Conservation (phyloP, 2,113 vertebrate species). For the Amblyornis subalaris region DNA sequence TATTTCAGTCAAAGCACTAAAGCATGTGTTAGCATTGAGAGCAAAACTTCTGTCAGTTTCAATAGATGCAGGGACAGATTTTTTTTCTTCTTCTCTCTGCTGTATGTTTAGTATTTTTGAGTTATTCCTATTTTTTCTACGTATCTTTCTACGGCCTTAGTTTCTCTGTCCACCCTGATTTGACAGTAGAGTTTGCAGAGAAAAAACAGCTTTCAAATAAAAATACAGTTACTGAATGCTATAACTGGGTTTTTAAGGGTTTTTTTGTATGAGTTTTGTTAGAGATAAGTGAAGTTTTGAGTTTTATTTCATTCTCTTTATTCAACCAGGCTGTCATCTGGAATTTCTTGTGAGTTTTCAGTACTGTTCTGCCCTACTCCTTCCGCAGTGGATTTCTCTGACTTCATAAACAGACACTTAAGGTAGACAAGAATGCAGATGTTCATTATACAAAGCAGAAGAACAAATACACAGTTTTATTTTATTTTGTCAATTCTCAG, state of each 20-base stretch:
- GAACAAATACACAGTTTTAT: not conserved
- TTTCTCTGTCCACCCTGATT: not conserved
- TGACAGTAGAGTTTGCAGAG: not conserved
- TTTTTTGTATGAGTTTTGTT: not conserved
- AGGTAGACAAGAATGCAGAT: not conserved
- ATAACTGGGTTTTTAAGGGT: not conserved
- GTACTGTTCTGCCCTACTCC: not conserved
- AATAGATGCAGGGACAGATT: not conserved
- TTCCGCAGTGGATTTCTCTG: not conserved
- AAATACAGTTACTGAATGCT: not conserved
- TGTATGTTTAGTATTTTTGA: not conserved
- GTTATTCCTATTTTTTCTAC: not conserved
- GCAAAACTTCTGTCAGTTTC: not conserved
- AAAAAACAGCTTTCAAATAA: not conserved
- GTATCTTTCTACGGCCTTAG: not conserved
- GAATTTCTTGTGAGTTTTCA: not conserved
- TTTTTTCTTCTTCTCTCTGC: not conserved
- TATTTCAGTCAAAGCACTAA: not conserved
- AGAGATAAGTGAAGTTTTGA: not conserved
- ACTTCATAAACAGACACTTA: not conserved
- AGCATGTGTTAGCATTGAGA: not conserved
- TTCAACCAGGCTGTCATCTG: not conserved
- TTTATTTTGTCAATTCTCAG: not conserved
- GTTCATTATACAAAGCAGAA: not conserved
- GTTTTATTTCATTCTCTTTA: not conserved